Evolutionary conservation across 2,113 vertebrate genomes (phyloP).

Genomic region (Thinocorus orbignyianus): DNA sequence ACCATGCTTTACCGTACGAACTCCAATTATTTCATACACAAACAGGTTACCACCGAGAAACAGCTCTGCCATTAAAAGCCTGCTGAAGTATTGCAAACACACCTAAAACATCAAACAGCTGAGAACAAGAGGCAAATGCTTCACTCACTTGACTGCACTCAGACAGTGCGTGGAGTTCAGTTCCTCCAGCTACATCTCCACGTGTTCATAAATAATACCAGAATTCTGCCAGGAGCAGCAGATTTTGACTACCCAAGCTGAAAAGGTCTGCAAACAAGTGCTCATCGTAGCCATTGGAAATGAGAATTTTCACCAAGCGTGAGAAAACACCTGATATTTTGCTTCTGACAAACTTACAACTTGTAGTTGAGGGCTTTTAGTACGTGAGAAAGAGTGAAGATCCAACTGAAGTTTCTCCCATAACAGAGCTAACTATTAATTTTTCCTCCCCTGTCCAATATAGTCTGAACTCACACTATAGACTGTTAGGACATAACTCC

Average conservation of each 20-base stretch:
- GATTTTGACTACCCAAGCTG: not conserved
- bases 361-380: not conserved
- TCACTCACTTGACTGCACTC: not conserved
- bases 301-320: not conserved
- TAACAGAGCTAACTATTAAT: not conserved
- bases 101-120: not conserved
- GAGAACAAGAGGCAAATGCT: not conserved
- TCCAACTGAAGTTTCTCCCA: not conserved
- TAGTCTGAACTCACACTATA: not conserved
- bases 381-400: not conserved
- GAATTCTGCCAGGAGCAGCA: accelerated
- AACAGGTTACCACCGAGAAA: not conserved
- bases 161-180: not conserved
- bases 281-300: not conserved
- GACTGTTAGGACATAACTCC: not conserved
- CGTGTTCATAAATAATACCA: not conserved
- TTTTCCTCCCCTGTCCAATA: not conserved
- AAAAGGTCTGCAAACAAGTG: not conserved
- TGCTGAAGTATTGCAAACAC: not conserved
- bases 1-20: not conserved
- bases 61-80: not conserved
- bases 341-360: not conserved
- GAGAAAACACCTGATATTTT: not conserved
- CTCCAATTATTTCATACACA: not conserved
- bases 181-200: not conserved